A percentile compares a stretch with the other conserved stretches of the same genome.
Evolutionary conservation across 2,888 invertebrate genomes (phyloP).

Genomic region (Brachyptera risi): DNA sequence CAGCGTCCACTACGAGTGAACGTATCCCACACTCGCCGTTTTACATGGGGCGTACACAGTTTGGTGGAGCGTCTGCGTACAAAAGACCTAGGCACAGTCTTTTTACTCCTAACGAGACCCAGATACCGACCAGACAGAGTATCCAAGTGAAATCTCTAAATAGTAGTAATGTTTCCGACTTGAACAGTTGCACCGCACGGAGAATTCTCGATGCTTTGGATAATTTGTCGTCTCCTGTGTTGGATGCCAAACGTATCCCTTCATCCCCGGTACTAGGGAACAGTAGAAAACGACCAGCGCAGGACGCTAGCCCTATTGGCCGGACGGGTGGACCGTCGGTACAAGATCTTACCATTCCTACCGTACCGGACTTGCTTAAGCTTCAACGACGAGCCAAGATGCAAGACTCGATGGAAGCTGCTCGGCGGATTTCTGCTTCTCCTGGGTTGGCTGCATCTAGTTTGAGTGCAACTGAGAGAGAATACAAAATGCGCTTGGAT

Average conservation of each 20-base stretch:
- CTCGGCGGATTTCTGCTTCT: slow-evolving; percentile 56
- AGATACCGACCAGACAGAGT: not conserved
- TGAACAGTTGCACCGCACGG: slow-evolving; percentile 61
- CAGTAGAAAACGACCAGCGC: not conserved
- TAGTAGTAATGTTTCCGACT: not conserved
- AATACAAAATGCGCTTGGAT: slow-evolving; percentile 38
- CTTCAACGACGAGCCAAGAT: slow-evolving; percentile 56
- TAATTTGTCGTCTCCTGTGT: slow-evolving; percentile 74
- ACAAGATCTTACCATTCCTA: slow-evolving; percentile 52
- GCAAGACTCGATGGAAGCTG: slow-evolving; percentile 57
- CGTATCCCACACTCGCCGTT: slow-evolving; percentile 58
- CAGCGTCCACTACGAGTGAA: not conserved
- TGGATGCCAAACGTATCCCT: slow-evolving; percentile 62
- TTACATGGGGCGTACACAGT: slow-evolving; percentile 68
- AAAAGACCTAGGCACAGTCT: slow-evolving; percentile 22
- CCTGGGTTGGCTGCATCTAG: slow-evolving; percentile 33
- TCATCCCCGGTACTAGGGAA: slow-evolving; percentile 1
- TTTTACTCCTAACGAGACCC: slow-evolving; percentile 12
- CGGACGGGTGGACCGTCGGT: not conserved
- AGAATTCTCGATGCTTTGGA: slow-evolving; percentile 76
- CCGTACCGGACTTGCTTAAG: slow-evolving; percentile 58
- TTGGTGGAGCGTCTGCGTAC: slow-evolving; percentile 68
- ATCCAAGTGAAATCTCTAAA: slow-evolving; percentile 20
- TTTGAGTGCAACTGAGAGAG: slow-evolving; percentile 42
- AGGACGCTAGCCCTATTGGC: not conserved